A percentile compares a stretch with the other conserved stretches of the same genome.
phyloP scores from a whole-genome alignment of 2,888 invertebrate genomes.

The Sipha maydis region DNA sequence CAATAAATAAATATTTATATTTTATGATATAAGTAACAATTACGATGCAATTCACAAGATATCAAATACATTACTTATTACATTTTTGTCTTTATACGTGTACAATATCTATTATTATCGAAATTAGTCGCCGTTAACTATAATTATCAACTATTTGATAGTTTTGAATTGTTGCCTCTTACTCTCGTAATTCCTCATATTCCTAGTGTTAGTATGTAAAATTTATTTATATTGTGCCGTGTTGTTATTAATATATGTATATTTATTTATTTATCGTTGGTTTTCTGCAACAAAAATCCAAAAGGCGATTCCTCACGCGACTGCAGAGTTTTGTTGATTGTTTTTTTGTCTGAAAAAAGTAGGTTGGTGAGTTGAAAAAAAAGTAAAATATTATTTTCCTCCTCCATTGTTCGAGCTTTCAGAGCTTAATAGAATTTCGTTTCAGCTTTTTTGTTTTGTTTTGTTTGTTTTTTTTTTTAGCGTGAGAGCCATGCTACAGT shows the following conservation, averaged over 20 bases:
- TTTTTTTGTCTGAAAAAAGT: slow-evolving; percentile 54
- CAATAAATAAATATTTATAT: background rate
- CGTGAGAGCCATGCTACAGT: slow-evolving; percentile 42
- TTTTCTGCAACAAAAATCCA: slow-evolving; percentile 45
- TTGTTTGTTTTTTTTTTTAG: slow-evolving; percentile 45
- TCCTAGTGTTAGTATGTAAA: background rate
- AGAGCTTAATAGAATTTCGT: slow-evolving; percentile 61
- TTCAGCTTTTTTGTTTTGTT: slow-evolving; percentile 52
- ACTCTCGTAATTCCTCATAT: too few relatives aligned
- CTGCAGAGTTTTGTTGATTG: slow-evolving; percentile 34
- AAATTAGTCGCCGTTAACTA: slow-evolving; percentile 11
- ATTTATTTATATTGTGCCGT: slow-evolving; percentile 2
- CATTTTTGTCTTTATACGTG: background rate
- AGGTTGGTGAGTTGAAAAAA: slow-evolving; percentile 37
- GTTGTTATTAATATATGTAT: slow-evolving; percentile 20
- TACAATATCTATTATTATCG: background rate
- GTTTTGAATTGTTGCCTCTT: background rate
- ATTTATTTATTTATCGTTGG: slow-evolving; percentile 34
- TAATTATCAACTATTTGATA: slow-evolving; percentile 28
- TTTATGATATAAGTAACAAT: background rate
- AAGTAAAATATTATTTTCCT: slow-evolving; percentile 60
- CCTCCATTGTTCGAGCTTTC: slow-evolving; percentile 59
- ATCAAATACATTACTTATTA: background rate
- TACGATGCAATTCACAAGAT: background rate
- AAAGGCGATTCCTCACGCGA: slow-evolving; percentile 60